Evolutionary conservation across 2,113 vertebrate genomes (phyloP).

Genomic region (Anser brachyrhynchus): DNA sequence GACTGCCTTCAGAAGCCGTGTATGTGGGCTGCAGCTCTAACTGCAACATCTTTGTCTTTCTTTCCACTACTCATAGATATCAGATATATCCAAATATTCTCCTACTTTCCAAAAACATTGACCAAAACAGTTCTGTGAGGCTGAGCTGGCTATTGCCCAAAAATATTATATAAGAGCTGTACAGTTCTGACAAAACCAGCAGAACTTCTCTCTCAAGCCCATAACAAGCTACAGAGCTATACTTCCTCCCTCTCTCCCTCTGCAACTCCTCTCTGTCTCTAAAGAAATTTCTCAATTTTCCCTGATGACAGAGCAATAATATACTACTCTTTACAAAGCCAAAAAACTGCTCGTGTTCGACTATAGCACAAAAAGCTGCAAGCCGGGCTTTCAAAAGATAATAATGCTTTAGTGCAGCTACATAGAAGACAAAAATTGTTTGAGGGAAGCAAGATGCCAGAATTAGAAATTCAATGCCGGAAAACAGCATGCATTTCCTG

Average conservation of each 20-base stretch:
- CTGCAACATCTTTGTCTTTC: background rate
- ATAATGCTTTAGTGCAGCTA: conserved; percentile 44
- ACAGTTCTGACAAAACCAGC: background rate
- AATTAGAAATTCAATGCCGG: conserved; percentile 44
- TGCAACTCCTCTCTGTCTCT: background rate
- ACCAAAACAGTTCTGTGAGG: background rate
- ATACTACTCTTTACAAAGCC: background rate
- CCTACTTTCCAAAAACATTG: background rate
- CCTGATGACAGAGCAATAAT: background rate
- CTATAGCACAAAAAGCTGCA: conserved; percentile 33
- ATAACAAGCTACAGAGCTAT: background rate
- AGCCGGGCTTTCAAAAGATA: conserved; percentile 43
- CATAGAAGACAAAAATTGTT: conserved; percentile 23
- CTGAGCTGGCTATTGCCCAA: background rate
- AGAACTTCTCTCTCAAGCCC: background rate
- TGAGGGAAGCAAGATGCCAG: conserved; percentile 32
- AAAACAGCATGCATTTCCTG: conserved; percentile 61
- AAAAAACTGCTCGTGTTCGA: background rate
- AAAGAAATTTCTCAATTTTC: conserved; percentile 4
- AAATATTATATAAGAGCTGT: conserved; percentile 13
- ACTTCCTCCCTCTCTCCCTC: background rate
- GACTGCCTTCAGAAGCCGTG: background rate
- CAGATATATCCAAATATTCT: background rate
- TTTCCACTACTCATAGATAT: background rate
- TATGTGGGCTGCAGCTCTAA: background rate